A percentile compares a stretch with the other conserved stretches of the same genome.
Evolutionary conservation across 2,113 vertebrate genomes (phyloP).

Genomic region (Nannospalax galili): DNA sequence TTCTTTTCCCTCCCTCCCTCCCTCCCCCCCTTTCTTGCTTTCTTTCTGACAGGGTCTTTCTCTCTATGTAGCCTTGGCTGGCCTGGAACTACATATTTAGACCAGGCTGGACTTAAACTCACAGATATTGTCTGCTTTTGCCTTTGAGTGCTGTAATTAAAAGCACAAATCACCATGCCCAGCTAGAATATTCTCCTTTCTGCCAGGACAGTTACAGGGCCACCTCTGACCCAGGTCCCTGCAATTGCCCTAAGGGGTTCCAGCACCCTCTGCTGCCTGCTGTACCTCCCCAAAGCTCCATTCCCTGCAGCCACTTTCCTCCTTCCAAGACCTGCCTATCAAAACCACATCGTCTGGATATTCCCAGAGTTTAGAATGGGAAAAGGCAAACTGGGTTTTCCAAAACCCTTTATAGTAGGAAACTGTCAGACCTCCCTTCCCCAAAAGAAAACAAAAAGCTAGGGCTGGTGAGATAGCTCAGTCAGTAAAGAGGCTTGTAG

Average conservation of each 20-base stretch:
- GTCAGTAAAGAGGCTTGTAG: no score
- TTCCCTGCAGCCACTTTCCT: neutral
- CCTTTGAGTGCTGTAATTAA: neutral
- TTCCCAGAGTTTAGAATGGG: constrained; percentile 13
- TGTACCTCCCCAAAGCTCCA: neutral
- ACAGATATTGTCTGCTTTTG: neutral
- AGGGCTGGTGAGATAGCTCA: neutral
- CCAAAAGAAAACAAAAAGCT: neutral
- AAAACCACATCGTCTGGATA: neutral
- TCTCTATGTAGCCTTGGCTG: neutral
- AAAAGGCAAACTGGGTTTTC: constrained; percentile 11
- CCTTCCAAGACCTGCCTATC: neutral
- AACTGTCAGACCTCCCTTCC: neutral
- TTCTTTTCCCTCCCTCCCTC: no score
- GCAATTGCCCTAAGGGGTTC: neutral
- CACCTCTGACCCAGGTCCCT: neutral
- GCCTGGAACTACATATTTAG: neutral
- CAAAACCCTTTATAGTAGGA: constrained; percentile 14
- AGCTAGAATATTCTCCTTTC: neutral
- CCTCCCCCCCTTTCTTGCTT: no score
- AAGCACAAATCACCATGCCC: no score
- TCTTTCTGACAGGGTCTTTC: no score
- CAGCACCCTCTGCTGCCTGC: neutral
- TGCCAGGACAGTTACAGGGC: neutral
- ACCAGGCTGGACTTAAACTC: neutral